Conservation (phyloP, 1,140 invertebrate species). For the Eulimnadia texana region DNA sequence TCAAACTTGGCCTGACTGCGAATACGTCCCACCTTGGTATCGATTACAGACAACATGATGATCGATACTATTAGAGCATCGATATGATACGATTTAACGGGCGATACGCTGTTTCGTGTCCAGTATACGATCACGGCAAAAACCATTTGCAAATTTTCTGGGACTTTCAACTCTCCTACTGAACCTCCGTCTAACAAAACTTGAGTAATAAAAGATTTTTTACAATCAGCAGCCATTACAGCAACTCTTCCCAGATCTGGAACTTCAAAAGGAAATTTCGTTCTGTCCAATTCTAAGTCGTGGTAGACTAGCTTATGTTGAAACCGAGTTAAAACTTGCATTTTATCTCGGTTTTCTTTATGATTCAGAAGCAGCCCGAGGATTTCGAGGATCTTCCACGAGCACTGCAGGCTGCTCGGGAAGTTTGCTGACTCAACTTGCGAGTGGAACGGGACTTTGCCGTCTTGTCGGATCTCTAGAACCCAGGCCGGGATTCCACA, state of each 20-base stretch:
- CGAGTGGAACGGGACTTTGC: slow-evolving; percentile 2
- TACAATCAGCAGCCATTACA: slow-evolving; percentile 11
- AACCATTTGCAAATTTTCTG: slow-evolving; percentile 43
- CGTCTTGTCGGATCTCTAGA: background rate
- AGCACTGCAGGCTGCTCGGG: background rate
- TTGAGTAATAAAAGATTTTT: slow-evolving; percentile 20
- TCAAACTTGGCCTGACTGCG: background rate
- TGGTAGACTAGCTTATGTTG: background rate
- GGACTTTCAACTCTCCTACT: slow-evolving; percentile 31
- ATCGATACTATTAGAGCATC: background rate
- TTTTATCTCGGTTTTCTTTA: background rate
- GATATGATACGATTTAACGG: background rate
- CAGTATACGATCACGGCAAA: slow-evolving; percentile 49
- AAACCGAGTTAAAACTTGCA: background rate
- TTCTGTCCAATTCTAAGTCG: background rate
- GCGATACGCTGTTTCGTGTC: slow-evolving; percentile 31
- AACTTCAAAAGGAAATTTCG: background rate
- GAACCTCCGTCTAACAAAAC: slow-evolving; percentile 17
- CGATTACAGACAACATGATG: background rate
- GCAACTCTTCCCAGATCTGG: slow-evolving; percentile 21
- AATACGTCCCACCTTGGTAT: background rate
- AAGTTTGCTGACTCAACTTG: background rate
- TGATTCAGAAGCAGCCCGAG: background rate
- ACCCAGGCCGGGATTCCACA: background rate
- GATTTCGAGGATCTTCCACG: background rate